Base-by-base conservation (phyloP, 2,888 invertebrate species). In the Agrochola macilenta region DNA sequence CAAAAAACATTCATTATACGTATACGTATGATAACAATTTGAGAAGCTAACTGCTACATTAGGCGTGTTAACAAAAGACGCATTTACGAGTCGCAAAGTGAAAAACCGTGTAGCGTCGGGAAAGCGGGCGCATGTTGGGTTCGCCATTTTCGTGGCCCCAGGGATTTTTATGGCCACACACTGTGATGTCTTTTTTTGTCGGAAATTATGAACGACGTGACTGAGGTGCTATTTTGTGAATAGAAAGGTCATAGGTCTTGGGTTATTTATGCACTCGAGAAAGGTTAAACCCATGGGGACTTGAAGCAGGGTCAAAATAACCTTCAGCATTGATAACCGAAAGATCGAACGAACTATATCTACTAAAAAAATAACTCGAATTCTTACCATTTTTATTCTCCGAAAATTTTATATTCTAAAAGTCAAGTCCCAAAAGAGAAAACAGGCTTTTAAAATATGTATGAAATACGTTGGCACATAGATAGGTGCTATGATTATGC, bases 61-160 rank as follows among this genome's bases (percentile, higher is more conserved):
- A 93, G 90, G 88, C 90, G 90, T 94, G 95, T 94, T 95, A 95
- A 95, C 95, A 95, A 95, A 95, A 95, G 95, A 90, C 93, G 92
- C 94, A 90, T 95, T 95, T 95, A 95, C 93, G 95, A 92, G 88
- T 78, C 87, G 87, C 89, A 92, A 93, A 95, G 95, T 95, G 95
- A 90, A 93, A 95, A 95, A 83, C 91, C 95, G 83, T 91, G 88
- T 84, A 39, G 79, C 74, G 79, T 57, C 74, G 85, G 79, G 89
- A 87, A 85, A 87, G 88, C 87, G 86, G 77, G 87, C 74, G 82
- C 83, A 88, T 84, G 86, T 84, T 78, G 79, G 81, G 76, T 72
- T 66, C 86, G 83, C 88, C 88, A 87, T 89, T 89, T 87, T 88
- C 82, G 83, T 84, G 85, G 90, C 90, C 91, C 87, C 81, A 85